phyloP scores from a whole-genome alignment of 2,113 vertebrate species.

The Ciconia maguari region DNA sequence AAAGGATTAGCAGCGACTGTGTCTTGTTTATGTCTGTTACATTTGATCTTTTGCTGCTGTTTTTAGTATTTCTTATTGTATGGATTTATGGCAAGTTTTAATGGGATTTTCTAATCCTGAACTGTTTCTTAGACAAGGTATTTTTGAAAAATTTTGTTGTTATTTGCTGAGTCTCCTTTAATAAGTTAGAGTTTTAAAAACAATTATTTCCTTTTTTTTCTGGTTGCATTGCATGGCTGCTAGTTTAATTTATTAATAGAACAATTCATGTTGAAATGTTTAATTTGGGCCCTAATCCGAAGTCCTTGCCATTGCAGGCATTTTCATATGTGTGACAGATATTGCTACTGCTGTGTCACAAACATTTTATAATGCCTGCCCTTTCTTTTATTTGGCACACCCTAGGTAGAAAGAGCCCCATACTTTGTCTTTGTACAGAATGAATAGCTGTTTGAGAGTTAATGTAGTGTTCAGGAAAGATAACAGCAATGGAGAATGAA shows the following conservation, averaged over 20 bases:
- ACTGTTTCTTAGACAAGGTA: background rate
- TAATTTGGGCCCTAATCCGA: background rate
- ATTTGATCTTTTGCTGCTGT: background rate
- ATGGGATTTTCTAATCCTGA: background rate
- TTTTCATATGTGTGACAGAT: background rate
- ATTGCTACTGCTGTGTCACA: background rate
- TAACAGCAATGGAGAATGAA: background rate
- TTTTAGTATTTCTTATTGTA: background rate
- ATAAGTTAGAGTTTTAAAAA: background rate
- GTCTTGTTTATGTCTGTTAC: background rate
- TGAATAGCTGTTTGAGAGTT: background rate
- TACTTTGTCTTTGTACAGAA: background rate
- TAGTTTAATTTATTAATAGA: background rate
- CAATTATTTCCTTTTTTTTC: background rate
- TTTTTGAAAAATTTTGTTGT: background rate
- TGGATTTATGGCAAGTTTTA: background rate
- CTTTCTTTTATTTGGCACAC: background rate
- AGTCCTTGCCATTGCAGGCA: background rate
- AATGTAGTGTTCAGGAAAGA: background rate
- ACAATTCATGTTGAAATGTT: background rate
- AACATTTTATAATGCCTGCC: background rate
- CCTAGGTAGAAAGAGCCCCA: background rate
- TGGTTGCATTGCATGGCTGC: background rate
- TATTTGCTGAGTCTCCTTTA: background rate
- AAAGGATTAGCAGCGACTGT: background rate